Percentiles rank a stretch among this genome's conserved stretches.
These are phyloP conservation scores for Pachymerium ferrugineum DNA, from an alignment of 2,888 invertebrate genomes.

Conservation along the genomic window DNA sequence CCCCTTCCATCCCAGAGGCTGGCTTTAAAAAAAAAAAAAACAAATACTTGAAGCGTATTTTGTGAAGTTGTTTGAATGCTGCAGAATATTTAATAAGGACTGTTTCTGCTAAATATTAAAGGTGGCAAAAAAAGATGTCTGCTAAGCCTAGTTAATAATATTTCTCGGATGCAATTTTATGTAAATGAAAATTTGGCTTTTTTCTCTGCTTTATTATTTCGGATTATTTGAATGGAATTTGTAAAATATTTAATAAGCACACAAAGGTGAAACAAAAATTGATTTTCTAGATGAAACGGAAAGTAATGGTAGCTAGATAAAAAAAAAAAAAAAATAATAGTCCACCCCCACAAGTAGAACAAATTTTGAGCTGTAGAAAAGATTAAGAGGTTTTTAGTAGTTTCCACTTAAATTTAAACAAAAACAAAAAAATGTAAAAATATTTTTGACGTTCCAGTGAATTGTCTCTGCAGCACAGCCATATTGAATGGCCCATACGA, in stretches of 20 bases:
- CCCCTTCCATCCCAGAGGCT: slow-evolving; percentile 19
- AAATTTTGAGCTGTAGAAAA: slow-evolving; percentile 21
- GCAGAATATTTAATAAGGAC: slow-evolving; percentile 15
- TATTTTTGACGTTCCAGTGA: slow-evolving; percentile 27
- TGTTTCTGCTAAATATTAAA: slow-evolving; percentile 20
- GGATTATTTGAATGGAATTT: slow-evolving; percentile 19
- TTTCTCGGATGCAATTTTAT: slow-evolving; percentile 25
- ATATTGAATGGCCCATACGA: slow-evolving; percentile 9
- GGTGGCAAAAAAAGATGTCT: slow-evolving; percentile 23
- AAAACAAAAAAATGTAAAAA: slow-evolving; percentile 23
- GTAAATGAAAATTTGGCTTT: slow-evolving; percentile 10
- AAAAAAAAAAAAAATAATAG: too few species aligned
- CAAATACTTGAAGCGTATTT: slow-evolving; percentile 1
- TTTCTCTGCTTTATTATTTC: slow-evolving; percentile 1
- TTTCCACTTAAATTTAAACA: slow-evolving; percentile 9
- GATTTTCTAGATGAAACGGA: slow-evolving; percentile 21
- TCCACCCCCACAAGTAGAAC: slow-evolving; percentile 27
- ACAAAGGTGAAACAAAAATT: background rate
- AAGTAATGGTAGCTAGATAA: slow-evolving; percentile 23
- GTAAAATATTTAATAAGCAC: slow-evolving; percentile 27
- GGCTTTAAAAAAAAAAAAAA: slow-evolving; percentile 17
- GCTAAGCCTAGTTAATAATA: slow-evolving; percentile 27
- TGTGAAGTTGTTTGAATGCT: slow-evolving; percentile 22
- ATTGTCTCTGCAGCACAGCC: slow-evolving; percentile 27
- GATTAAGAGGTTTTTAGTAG: slow-evolving; percentile 21